phyloP scores from a whole-genome alignment of 37 sponge, comb jelly and placozoan genomes.

The Theonella swinhoei region DNA sequence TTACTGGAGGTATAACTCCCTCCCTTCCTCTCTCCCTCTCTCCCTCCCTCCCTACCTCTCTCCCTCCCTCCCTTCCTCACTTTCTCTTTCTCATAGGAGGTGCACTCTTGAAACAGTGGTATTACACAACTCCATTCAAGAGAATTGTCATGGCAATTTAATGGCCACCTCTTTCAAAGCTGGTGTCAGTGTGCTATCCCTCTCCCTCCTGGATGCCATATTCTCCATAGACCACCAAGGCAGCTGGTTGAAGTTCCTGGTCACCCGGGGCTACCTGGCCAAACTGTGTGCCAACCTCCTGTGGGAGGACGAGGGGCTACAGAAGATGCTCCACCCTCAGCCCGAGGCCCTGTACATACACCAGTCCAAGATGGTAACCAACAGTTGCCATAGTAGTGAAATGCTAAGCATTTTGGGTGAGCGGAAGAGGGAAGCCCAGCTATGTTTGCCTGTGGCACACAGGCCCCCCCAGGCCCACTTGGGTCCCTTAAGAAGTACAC shows the following conservation, averaged over 20 bases:
- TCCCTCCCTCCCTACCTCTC: neutral
- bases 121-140: slow-evolving; percentile 63
- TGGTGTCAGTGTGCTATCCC: slow-evolving; percentile 92
- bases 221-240: slow-evolving; percentile 68
- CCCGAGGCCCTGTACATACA: slow-evolving; percentile 90
- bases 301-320: slow-evolving; percentile 77
- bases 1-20: neutral
- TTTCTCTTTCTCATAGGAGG: slow-evolving; percentile 66
- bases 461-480: too few relatives aligned
- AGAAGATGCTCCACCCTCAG: slow-evolving; percentile 59
- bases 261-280: slow-evolving; percentile 72
- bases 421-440: too few relatives aligned
- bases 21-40: neutral
- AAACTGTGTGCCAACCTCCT: slow-evolving; percentile 72
- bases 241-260: slow-evolving; percentile 78
- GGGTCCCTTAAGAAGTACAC: too few relatives aligned
- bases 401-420: too few relatives aligned
- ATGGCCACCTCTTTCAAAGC: slow-evolving; percentile 68
- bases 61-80: too few relatives aligned
- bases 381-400: neutral
- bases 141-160: slow-evolving; percentile 44
- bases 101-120: slow-evolving; percentile 82
- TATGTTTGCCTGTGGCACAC: too few relatives aligned
- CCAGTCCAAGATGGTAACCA: slow-evolving; percentile 90
- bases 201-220: slow-evolving; percentile 79